phyloP scores from a whole-genome alignment of 1,140 invertebrate species.

The Polypedilum pembai region DNA sequence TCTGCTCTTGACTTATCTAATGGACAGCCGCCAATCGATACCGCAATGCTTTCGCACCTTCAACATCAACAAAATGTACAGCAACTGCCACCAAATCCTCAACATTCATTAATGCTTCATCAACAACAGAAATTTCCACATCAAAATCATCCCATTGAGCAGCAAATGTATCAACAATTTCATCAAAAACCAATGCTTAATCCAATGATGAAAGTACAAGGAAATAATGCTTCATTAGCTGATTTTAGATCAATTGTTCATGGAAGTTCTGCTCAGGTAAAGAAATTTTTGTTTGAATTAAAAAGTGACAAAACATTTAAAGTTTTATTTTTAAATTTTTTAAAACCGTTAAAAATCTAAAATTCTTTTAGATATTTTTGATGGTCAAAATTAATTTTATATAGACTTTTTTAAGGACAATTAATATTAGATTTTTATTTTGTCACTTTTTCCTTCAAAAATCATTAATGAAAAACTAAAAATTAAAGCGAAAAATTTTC shows the following conservation, averaged over 20 bases:
- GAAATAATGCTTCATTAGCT: neutral
- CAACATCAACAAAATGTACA: constrained; percentile 8
- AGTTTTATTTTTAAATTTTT: too few relatives aligned
- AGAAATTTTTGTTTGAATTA: too few relatives aligned
- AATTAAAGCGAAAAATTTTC: too few relatives aligned
- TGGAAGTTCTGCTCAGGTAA: too few relatives aligned
- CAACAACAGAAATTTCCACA: constrained; percentile 4
- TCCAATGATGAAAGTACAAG: neutral
- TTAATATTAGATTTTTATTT: too few relatives aligned
- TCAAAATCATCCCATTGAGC: constrained; percentile 24
- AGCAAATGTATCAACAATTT: constrained; percentile 15
- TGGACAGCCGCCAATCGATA: neutral
- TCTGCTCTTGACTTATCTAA: neutral
- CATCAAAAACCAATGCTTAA: constrained; percentile 16
- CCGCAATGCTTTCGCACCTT: neutral
- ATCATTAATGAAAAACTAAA: too few relatives aligned
- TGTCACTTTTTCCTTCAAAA: too few relatives aligned
- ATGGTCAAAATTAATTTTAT: too few relatives aligned
- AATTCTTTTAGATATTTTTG: too few relatives aligned
- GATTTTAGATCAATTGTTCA: constrained; percentile 2
- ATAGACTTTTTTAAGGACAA: too few relatives aligned
- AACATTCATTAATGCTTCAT: constrained; percentile 15
- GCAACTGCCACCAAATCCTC: neutral
- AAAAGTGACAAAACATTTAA: too few relatives aligned
- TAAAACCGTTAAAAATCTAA: too few relatives aligned